Base-by-base conservation (phyloP, 2,888 invertebrate genomes). In the Trichacis sp. region DNA sequence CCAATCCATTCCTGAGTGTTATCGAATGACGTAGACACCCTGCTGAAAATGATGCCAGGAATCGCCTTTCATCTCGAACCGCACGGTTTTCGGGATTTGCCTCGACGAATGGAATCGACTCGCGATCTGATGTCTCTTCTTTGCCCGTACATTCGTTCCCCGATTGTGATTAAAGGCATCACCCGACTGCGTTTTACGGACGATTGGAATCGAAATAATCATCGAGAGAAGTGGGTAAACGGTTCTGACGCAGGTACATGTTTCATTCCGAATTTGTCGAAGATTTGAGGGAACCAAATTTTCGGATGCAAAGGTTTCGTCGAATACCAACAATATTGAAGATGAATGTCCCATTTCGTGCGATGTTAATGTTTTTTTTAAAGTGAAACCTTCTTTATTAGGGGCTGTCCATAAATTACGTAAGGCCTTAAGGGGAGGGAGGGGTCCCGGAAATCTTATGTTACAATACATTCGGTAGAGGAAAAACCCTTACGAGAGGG, bases 1-100 rank as follows among this genome's bases (percentile, higher is more conserved):
- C 73, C 80, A 75, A 81, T 79, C 73, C 78, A 76, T 77, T 75
- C 72, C 70, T 51, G 73, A 77, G 76, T 77, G 79, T 80, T 81
- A 80, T 79, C 78, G 75, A 75, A 78, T 73, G 75, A 70, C 64
- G 51, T 71, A 75, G 79, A 76, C 72, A 71, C 70, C 60, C 52
- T 59, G 55, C 53, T 53, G 45, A 52, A 62, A 49, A 49, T 57
- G 42, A 48, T 48, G 17, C 47, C 45, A 15, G 38, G 46, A 46
- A 54, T 54, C 45, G 29, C 38, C 46, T 54, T 46, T 46, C 45
- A 48, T 48, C 29, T 30, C 33, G 33, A 14, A 48, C 47, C 47
- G 47, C 43, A 43, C 43, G 42, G 18, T 18, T 29, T 12, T 24
- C 46, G 24, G 24, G n/a, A 46, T 46, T 48, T 48, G 47, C 47